phyloP scores from a whole-genome alignment of 2,888 invertebrate species.

The Ametastegia equiseti region DNA sequence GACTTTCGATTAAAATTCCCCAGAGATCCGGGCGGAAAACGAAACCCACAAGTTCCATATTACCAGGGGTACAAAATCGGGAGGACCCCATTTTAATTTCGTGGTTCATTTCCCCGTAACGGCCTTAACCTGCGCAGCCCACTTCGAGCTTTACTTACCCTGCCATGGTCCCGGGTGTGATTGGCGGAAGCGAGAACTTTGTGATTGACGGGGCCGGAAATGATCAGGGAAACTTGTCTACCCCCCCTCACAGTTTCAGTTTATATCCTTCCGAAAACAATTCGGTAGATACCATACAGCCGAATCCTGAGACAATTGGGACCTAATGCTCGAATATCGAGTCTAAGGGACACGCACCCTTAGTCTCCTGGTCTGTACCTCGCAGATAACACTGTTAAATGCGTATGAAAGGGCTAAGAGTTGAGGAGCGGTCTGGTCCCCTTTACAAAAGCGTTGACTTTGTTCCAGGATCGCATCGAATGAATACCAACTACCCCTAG shows the following conservation, averaged over 20 bases:
- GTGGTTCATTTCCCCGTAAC: conserved; percentile 32
- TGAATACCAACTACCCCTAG: too few relatives aligned
- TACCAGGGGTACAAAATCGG: background rate
- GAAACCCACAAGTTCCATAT: background rate
- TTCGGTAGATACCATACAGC: background rate
- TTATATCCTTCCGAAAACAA: conserved; percentile 14
- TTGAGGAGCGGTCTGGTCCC: background rate
- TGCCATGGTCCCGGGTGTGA: background rate
- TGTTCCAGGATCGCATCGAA: background rate
- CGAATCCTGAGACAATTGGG: background rate
- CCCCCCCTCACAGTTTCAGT: conserved; percentile 15
- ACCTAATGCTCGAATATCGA: too few relatives aligned
- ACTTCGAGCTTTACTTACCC: background rate
- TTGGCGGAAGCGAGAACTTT: background rate
- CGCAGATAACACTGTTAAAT: background rate
- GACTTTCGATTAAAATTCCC: background rate
- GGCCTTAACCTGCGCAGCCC: background rate
- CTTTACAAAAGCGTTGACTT: background rate
- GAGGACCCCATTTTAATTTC: conserved; percentile 35
- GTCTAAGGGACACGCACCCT: background rate
- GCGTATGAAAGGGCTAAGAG: background rate
- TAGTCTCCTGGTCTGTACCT: conserved; percentile 1
- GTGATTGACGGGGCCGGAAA: background rate
- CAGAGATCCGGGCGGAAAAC: background rate
- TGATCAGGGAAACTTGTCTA: conserved; percentile 38